Base-by-base conservation (phyloP, 2,797 vertebrate genomes). In the Periparus ater region DNA sequence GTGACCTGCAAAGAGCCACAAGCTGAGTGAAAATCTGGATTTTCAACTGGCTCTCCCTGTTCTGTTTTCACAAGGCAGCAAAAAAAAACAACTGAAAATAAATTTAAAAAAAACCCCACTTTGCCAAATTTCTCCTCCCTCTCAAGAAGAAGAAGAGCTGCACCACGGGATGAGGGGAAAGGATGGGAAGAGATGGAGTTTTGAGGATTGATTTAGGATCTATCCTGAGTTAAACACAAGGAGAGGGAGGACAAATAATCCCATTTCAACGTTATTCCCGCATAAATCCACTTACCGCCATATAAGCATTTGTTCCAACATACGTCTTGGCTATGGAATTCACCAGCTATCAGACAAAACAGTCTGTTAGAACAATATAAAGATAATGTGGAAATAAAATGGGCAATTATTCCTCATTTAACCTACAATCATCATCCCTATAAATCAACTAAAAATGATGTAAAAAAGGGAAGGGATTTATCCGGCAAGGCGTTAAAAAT, bases 291-390 rank as follows among this genome's bases (percentile, higher is more conserved):
- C 99, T 99, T 97, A 99, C 99, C 93, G 99, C 99, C 99, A 99
- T 99, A 51, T 99, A 99, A 80, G 99, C 99, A 85, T 99, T 99
- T 93, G 99, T 99, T 98, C 99, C 99, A n/a, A 99, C 99, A 61
- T 99, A 99, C 18, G 99, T 99, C 98, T 99, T 99, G 96, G 99
- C 99, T 82, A 99, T 99, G 76, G 99, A 99, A 98, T 99, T 99
- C 98, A 99, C 99, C 98, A 99, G 97, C 99, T 99, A 98, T 88
- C 97, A 98, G 97, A 98, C 96, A 98, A 97, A 98, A 98, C 97
- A 98, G 98, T 70, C 97, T 98, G 97, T 98, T 97, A 98, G 96
- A 97, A 97, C 97, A 95, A 98, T 97, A 98, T 98, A 98, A 98
- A 97, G 97, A 98, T 97, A 97, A 98, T 97, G 98, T 98, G 97